Conservation (phyloP, 2,797 vertebrate species). For the Syngnathus rostellatus region DNA sequence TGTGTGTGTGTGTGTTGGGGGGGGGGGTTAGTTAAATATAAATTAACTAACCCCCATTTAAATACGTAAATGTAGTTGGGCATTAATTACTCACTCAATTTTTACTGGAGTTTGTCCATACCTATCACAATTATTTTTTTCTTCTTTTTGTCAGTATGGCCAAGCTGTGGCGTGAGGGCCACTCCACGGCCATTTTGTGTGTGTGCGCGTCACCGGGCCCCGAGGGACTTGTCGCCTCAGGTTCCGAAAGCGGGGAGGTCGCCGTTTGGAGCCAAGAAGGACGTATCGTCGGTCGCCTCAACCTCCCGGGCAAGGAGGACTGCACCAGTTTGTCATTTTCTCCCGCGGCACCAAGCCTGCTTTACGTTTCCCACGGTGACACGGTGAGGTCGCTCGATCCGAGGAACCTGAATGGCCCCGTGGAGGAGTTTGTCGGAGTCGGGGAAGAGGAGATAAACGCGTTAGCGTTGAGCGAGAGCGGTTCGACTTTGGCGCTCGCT, state of each 20-base stretch:
- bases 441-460: constrained; percentile 92
- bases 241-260: constrained; percentile 81
- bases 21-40: no score
- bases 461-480: constrained; percentile 76
- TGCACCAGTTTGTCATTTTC: constrained; percentile 77
- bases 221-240: constrained; percentile 78
- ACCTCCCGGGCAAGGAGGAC: constrained; percentile 66
- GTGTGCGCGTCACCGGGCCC: constrained; percentile 61
- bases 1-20: no score
- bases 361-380: constrained; percentile 81
- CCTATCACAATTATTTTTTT: not conserved
- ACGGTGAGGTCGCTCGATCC: constrained; percentile 75
- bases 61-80: not conserved
- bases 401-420: constrained; percentile 65
- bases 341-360: constrained; percentile 41
- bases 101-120: not conserved
- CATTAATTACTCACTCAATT: not conserved
- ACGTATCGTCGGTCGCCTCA: constrained; percentile 46
- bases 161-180: constrained; percentile 74
- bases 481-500: constrained; percentile 74
- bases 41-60: not conserved
- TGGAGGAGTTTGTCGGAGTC: constrained; percentile 64
- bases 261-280: constrained; percentile 78
- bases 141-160: constrained; percentile 66
- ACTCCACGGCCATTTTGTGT: constrained; percentile 76